These are phyloP conservation scores for Teleiodes luculella DNA, from an alignment of 2,888 invertebrate species.

Conservation along the genomic window DNA sequence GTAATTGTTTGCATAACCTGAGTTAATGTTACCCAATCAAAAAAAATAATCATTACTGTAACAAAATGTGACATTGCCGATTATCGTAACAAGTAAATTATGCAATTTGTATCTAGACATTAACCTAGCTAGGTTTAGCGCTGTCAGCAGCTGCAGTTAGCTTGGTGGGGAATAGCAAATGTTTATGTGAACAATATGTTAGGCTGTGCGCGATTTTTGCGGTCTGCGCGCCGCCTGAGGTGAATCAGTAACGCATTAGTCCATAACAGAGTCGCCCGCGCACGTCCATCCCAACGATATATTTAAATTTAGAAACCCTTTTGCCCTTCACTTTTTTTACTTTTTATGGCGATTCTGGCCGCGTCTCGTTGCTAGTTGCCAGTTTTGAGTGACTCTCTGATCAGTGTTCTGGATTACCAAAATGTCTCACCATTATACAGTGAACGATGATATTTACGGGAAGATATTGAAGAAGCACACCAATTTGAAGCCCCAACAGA, in stretches of 20 bases:
- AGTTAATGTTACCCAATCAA: no score
- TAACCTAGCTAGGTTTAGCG: constrained; percentile 2
- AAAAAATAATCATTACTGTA: no score
- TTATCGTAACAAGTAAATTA: not conserved
- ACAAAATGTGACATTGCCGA: no score
- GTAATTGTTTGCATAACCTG: no score
- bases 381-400: constrained; percentile 42
- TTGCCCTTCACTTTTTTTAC: constrained; percentile 51
- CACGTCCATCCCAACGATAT: constrained; percentile 54
- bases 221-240: constrained; percentile 51
- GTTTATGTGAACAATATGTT: constrained; percentile 69
- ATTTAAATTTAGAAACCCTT: constrained; percentile 73
- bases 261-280: constrained; percentile 73
- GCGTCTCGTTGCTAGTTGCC: constrained; percentile 51
- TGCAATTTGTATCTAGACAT: no score
- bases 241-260: constrained; percentile 74
- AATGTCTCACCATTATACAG: constrained; percentile 52
- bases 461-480: constrained; percentile 60
- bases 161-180: constrained; percentile 41
- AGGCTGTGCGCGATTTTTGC: constrained; percentile 61
- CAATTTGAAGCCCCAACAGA: constrained; percentile 42
- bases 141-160: constrained; percentile 9
- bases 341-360: constrained; percentile 39
- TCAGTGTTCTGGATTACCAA: constrained; percentile 20
- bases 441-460: constrained; percentile 71